These are phyloP conservation scores for Procambarus clarkii DNA, from an alignment of 1,140 invertebrate genomes.

Conservation along the genomic window DNA sequence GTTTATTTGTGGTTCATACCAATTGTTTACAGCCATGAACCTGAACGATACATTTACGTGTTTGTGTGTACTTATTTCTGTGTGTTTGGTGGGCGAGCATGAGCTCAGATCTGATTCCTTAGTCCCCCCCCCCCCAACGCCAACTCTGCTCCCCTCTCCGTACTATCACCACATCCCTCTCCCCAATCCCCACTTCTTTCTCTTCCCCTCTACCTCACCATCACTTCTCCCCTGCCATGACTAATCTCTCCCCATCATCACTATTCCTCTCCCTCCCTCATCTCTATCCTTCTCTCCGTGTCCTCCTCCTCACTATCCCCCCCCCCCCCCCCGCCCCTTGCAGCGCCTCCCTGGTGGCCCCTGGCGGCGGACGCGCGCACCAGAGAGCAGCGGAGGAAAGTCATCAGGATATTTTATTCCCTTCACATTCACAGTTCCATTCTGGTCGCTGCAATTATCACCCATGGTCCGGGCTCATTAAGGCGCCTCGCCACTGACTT, in stretches of 20 bases:
- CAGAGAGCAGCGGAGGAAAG: constrained; percentile 49
- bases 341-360: neutral
- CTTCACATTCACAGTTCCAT: constrained; percentile 69
- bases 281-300: neutral
- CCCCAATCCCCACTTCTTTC: neutral
- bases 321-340: neutral
- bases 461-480: constrained; percentile 61
- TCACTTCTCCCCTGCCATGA: neutral
- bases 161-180: neutral
- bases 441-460: constrained; percentile 67
- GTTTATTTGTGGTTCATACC: no score
- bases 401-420: constrained; percentile 68
- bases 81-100: no score
- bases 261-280: constrained; percentile 16
- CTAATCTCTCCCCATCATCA: constrained; percentile 1
- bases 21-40: no score
- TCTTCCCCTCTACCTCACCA: no score
- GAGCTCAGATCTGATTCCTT: no score
- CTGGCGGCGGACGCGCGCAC: constrained; percentile 1
- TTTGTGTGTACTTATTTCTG: no score
- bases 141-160: neutral
- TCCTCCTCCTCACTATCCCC: neutral
- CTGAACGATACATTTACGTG: no score
- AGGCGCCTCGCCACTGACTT: constrained; percentile 40
- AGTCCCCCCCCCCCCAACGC: no score